phyloP scores from a whole-genome alignment of 2,888 invertebrate genomes.

The Ecliptopera silaceata region DNA sequence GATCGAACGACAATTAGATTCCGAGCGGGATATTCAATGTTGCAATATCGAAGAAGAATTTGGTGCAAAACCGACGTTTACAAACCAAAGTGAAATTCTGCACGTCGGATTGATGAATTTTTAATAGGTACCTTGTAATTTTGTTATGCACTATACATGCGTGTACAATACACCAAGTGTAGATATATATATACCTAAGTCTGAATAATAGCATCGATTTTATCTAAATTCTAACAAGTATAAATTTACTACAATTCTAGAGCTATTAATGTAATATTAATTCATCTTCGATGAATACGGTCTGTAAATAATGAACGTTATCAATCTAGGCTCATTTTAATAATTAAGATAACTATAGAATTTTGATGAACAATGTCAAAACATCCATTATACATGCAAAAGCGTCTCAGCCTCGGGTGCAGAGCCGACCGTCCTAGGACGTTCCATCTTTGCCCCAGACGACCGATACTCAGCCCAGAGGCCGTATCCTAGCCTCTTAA shows the following conservation, averaged over 20 bases:
- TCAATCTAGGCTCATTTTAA: neutral
- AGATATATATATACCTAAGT: too few relatives aligned
- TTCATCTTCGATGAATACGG: too few relatives aligned
- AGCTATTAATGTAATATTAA: too few relatives aligned
- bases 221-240: too few relatives aligned
- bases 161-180: too few relatives aligned
- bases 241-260: too few relatives aligned
- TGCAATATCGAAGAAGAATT: neutral
- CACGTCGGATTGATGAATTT: too few relatives aligned
- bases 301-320: too few relatives aligned
- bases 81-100: neutral
- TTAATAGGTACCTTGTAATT: too few relatives aligned
- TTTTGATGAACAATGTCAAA: slow-evolving; percentile 5
- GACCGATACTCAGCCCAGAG: slow-evolving; percentile 17
- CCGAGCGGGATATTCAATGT: slow-evolving; percentile 5
- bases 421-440: slow-evolving; percentile 14
- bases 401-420: neutral
- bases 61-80: neutral
- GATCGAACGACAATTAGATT: slow-evolving; percentile 24
- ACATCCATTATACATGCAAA: slow-evolving; percentile 16
- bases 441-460: slow-evolving; percentile 27
- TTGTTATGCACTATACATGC: too few relatives aligned
- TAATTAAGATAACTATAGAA: neutral
- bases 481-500: too few relatives aligned
- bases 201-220: too few relatives aligned